Percentiles rank a stretch among this genome's conserved stretches.
These are phyloP conservation scores for Campoplex capitator DNA, from an alignment of 2,888 invertebrate genomes.

Conservation along the genomic window DNA sequence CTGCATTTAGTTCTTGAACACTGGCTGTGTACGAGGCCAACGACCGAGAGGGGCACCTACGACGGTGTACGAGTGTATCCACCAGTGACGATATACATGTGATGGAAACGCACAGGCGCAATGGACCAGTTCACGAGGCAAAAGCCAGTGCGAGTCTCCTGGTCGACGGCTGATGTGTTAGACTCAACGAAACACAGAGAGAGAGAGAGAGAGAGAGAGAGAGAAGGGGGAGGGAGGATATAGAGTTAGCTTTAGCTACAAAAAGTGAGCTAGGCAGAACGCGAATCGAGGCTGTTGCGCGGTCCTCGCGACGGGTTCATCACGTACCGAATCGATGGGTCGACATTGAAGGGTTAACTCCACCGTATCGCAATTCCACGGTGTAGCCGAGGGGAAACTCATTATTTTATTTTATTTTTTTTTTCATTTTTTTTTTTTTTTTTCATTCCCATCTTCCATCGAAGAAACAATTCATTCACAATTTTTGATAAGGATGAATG, in stretches of 20 bases:
- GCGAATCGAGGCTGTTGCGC: slow-evolving; percentile 56
- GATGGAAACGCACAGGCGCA: slow-evolving; percentile 63
- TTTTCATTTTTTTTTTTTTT: neutral
- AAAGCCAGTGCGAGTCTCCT: slow-evolving; percentile 51
- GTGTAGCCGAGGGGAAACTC: neutral
- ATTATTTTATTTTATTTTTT: neutral
- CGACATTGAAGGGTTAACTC: slow-evolving; percentile 60
- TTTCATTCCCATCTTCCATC: neutral
- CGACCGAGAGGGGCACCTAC: slow-evolving; percentile 53
- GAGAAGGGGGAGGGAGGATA: slow-evolving; percentile 4
- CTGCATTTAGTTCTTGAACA: slow-evolving; percentile 48
- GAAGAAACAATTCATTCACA: neutral
- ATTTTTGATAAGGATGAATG: neutral
- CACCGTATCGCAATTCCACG: slow-evolving; percentile 33
- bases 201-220: neutral
- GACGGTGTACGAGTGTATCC: neutral
- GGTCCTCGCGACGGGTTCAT: slow-evolving; percentile 62
- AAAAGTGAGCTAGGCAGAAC: slow-evolving; percentile 50
- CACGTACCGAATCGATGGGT: slow-evolving; percentile 65
- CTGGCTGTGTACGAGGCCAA: slow-evolving; percentile 54
- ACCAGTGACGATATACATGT: slow-evolving; percentile 14
- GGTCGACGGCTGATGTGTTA: slow-evolving; percentile 60
- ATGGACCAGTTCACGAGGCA: slow-evolving; percentile 47
- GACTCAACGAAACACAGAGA: slow-evolving; percentile 43
- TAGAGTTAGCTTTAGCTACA: slow-evolving; percentile 42